Conservation (phyloP, 2,797 vertebrate genomes). For the Aphelocoma californica region DNA sequence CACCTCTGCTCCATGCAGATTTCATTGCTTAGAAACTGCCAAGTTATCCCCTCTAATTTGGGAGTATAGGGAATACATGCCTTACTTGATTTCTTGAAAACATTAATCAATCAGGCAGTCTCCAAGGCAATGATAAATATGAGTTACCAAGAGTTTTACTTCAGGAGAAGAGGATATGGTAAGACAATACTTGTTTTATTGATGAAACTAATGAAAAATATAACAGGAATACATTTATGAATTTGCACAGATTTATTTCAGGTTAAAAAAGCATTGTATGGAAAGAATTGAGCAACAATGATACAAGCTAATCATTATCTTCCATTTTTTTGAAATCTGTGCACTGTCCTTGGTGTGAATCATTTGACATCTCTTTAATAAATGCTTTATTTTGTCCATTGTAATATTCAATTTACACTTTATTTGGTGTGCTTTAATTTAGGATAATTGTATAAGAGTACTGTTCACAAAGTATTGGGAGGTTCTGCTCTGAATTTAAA, state of each 20-base stretch:
- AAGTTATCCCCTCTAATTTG: background rate
- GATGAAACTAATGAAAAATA: background rate
- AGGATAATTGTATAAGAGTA: background rate
- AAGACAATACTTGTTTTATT: background rate
- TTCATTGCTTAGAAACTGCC: background rate
- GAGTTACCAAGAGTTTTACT: background rate
- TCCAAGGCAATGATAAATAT: background rate
- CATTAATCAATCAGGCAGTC: background rate
- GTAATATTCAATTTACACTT: background rate
- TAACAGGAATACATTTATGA: background rate
- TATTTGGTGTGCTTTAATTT: background rate
- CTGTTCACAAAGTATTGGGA: background rate
- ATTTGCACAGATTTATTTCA: background rate
- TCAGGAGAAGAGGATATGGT: background rate
- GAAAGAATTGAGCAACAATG: background rate
- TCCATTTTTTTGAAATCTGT: background rate
- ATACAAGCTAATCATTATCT: background rate
- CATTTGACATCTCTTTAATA: background rate
- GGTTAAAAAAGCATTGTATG: background rate
- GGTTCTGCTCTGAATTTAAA: background rate
- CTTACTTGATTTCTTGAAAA: background rate
- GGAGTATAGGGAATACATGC: background rate
- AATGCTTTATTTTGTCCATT: background rate
- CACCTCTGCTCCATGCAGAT: background rate
- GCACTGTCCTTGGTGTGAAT: background rate